Conservation (phyloP, 2,113 vertebrate species). For the Piprites chloris region DNA sequence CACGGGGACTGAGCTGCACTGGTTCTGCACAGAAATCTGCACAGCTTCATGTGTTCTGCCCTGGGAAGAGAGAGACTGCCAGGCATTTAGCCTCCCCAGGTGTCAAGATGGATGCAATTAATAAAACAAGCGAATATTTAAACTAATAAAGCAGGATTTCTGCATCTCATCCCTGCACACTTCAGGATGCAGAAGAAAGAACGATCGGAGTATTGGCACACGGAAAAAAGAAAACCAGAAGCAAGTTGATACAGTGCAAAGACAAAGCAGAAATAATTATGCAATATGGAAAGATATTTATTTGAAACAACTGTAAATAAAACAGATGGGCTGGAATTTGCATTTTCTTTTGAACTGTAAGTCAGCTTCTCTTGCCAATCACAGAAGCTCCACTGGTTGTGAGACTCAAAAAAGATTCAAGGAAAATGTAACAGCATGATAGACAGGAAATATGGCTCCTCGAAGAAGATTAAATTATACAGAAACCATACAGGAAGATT, state of each 20-base stretch:
- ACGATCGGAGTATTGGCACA: rapidly evolving
- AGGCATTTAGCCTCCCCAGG: not conserved
- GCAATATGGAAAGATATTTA: not conserved
- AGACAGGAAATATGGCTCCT: not conserved
- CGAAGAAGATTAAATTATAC: not conserved
- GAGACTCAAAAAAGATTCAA: not conserved
- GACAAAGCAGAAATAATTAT: not conserved
- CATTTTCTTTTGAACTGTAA: constrained; percentile 6
- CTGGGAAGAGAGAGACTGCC: not conserved
- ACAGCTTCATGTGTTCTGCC: not conserved
- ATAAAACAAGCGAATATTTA: not conserved
- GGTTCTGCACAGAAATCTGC: not conserved
- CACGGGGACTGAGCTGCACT: not conserved
- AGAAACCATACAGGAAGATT: not conserved
- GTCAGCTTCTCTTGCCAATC: not conserved
- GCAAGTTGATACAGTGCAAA: not conserved
- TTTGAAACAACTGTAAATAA: not conserved
- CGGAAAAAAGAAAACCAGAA: not conserved
- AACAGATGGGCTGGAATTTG: not conserved
- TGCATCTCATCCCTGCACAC: not conserved
- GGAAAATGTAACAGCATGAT: not conserved
- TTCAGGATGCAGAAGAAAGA: not conserved
- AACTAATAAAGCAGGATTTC: not conserved
- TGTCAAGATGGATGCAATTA: not conserved
- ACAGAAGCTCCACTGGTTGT: not conserved